Conservation (phyloP, 2,888 invertebrate species). For the Dendrolimus houi region DNA sequence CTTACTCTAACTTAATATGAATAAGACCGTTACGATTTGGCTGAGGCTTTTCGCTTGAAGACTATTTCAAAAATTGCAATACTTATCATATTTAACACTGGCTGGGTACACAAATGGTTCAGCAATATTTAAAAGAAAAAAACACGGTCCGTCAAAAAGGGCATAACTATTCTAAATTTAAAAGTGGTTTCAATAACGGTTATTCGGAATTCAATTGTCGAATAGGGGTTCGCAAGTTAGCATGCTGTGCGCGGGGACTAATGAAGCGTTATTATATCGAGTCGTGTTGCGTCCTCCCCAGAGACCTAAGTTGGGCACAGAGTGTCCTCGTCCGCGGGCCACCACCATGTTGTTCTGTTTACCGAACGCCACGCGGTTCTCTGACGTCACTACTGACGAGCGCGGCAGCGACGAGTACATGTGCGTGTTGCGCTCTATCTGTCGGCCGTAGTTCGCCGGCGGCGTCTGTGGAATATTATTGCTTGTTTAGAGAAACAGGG, state of each 20-base stretch:
- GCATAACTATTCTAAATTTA: no score
- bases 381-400: slow-evolving; percentile 74
- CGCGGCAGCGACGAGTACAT: slow-evolving; percentile 87
- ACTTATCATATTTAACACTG: no score
- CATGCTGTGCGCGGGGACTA: not conserved
- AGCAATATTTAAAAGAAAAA: no score
- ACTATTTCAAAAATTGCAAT: no score
- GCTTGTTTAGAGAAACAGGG: no score
- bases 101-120: no score
- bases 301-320: slow-evolving; percentile 94
- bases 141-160: no score
- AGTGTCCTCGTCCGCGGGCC: slow-evolving; percentile 81
- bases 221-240: not conserved
- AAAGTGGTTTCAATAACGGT: no score
- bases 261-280: not conserved
- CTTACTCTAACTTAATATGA: no score
- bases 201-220: no score
- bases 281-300: slow-evolving; percentile 23
- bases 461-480: slow-evolving; percentile 76
- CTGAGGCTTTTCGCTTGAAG: no score
- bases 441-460: slow-evolving; percentile 83
- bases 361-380: slow-evolving; percentile 84
- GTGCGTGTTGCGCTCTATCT: slow-evolving; percentile 81
- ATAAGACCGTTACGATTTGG: no score
- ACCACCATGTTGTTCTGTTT: slow-evolving; percentile 54